Base-by-base conservation (phyloP, 2,113 vertebrate species). In the Sturnus vulgaris region DNA sequence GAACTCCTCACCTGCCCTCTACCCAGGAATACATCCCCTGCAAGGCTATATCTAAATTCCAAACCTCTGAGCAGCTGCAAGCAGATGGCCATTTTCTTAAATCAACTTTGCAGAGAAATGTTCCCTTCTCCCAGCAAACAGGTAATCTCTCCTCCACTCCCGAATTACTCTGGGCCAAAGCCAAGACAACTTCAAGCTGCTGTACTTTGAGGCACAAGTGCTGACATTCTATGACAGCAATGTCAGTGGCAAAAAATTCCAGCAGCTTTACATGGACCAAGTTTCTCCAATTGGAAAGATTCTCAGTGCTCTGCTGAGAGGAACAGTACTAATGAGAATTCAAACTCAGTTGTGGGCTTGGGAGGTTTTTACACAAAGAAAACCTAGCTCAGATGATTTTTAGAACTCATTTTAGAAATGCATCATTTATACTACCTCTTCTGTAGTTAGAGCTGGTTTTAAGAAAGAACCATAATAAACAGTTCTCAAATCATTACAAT, bases 1-100 rank as follows among this genome's bases (percentile, higher is more conserved):
- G 86, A 95, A 88, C 72, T 95, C 53, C 76, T 85, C 77, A 75
- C 57, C 79, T 91, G 92, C 90, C 82, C 65, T 90, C 80, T 88
- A 15, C 78, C 50, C 82, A 86, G 72, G 75, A 79, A 71, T n/a
- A 90, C 25, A 57, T 60, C 28, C 37, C 86, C 93, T 86, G 30
- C 70, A 63, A 94, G 39, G 73, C 40, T 85, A 17, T 24, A 59
- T 88, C 75, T 94, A 25, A 90, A 96, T 92, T 92, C 68, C 82
- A 95, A 49, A 91, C 83, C 50, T 57, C 68, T 92, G 86, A 96
- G 80, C 63, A 66, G 59, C 65, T 79, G 81, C 57, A 94, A 90
- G 78, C 27, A 73, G 69, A 92, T 78, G 68, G 57, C 15, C 50
- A 33, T 87, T 95, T 92, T 61, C 92, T 94, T 79, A 92, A 60